Evolutionary conservation across 2,888 invertebrate species (phyloP).

Genomic region (Drosophila dives): DNA sequence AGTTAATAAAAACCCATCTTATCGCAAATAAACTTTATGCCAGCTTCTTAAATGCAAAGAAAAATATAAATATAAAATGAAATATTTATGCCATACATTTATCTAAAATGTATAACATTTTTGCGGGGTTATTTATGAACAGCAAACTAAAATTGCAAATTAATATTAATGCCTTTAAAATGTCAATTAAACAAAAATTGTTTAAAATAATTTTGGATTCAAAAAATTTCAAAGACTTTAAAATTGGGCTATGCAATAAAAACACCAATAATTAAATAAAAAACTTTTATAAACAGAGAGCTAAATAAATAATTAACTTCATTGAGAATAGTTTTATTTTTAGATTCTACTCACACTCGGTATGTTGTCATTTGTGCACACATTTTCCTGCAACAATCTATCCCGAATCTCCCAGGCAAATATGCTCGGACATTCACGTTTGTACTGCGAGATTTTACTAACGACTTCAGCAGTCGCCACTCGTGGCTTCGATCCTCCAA

Average conservation of each 20-base stretch:
- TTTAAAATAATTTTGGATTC: no score
- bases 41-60: no score
- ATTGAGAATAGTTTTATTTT: not conserved
- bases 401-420: constrained; percentile 99
- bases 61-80: not conserved
- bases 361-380: constrained; percentile 98
- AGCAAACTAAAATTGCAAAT: not conserved
- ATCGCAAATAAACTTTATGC: no score
- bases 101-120: not conserved
- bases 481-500: constrained; percentile 97
- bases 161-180: no score
- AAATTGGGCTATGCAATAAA: no score
- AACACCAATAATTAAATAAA: not conserved
- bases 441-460: constrained; percentile 96
- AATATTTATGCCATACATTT: not conserved
- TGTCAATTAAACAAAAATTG: no score
- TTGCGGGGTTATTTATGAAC: not conserved
- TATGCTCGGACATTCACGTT: constrained; percentile 98
- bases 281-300: not conserved
- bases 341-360: constrained; percentile 92
- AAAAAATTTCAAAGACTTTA: no score
- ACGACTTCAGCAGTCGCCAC: constrained; percentile 97
- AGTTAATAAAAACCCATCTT: no score
- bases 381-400: constrained; percentile 95
- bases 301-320: not conserved